Evolutionary conservation across 2,888 invertebrate species (phyloP).

Genomic region (Rhynchonema sp.): DNA sequence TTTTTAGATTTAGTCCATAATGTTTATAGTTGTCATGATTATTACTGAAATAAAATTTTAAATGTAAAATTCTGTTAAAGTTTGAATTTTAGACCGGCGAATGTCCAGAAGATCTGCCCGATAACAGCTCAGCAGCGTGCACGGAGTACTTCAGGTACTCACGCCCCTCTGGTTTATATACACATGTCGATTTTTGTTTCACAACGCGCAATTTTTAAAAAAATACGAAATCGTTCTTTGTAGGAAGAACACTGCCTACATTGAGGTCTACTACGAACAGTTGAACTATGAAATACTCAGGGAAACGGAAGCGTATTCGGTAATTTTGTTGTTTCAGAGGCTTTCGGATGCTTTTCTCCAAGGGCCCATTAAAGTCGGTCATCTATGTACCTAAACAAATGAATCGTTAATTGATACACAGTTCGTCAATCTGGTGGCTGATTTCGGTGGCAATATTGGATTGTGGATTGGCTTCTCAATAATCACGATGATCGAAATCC

Average conservation of each 20-base stretch:
- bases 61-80: neutral
- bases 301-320: constrained; percentile 18
- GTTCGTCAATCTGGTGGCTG: constrained; percentile 26
- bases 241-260: constrained; percentile 6
- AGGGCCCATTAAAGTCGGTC: too few species aligned
- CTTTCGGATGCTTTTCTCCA: too few species aligned
- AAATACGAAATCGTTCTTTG: too few species aligned
- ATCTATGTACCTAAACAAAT: too few species aligned
- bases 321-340: too few species aligned
- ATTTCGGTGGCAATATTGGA: constrained; percentile 28
- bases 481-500: constrained; percentile 8
- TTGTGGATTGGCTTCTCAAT: constrained; percentile 25
- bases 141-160: neutral
- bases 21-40: too few species aligned
- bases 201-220: too few species aligned
- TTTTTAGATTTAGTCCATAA: neutral
- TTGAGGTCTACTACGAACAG: constrained; percentile 28
- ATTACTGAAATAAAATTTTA: neutral
- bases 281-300: constrained; percentile 25
- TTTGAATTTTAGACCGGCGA: neutral
- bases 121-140: neutral
- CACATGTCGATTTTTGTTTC: too few species aligned
- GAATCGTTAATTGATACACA: constrained; percentile 8
- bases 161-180: too few species aligned
- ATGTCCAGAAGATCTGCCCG: neutral